Evolutionary conservation across 2,888 invertebrate species (phyloP), one percentile per base, ranked within the genome.

Genomic region (Ceramica pisi): DNA sequence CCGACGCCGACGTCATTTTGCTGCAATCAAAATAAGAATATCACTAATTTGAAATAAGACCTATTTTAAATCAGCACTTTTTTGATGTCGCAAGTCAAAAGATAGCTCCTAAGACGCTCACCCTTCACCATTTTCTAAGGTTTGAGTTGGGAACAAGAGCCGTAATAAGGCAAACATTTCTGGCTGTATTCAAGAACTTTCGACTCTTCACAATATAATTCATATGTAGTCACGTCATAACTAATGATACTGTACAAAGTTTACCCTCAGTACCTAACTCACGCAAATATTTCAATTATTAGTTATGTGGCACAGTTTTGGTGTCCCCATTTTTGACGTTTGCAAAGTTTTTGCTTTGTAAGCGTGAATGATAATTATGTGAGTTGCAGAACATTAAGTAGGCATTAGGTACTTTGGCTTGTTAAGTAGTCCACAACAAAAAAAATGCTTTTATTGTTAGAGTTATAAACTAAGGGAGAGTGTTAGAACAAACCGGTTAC

Each of bases 1-100:
- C 56, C 2, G 89, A 75, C 68, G 89, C 57, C 4, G 89, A 75
- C 68, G 90, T 82, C 92, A 92, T 92, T 46, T 71, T 88, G 51
- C 88, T 87, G 71, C 7, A 82, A 85, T 0, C 10, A 60, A 62
- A 50, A 59, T 23, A 7, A 31, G 19, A 35, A n/a, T 14, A 10
- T 48, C 9, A 23, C 9, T 12, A 0, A n/a, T 41, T 12, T 41
- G 0, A 23, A 16, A n/a, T n/a, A 10, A 38, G 14, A 23, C 23
- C 7, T 3, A 35, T 38, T 56, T n/a, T 1, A 44, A 38, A 31
- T 44, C 0, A n/a, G 14, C 19, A 41, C 10, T 46, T 26, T 31
- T 50, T 35, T 10, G 14, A 35, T 6, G 9, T 12, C 14, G 21
- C 7, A 48, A 1, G 6, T 14, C 9, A 8, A 21, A 14, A 44